phyloP scores from a whole-genome alignment of 2,888 invertebrate species.

The Busseola fusca region DNA sequence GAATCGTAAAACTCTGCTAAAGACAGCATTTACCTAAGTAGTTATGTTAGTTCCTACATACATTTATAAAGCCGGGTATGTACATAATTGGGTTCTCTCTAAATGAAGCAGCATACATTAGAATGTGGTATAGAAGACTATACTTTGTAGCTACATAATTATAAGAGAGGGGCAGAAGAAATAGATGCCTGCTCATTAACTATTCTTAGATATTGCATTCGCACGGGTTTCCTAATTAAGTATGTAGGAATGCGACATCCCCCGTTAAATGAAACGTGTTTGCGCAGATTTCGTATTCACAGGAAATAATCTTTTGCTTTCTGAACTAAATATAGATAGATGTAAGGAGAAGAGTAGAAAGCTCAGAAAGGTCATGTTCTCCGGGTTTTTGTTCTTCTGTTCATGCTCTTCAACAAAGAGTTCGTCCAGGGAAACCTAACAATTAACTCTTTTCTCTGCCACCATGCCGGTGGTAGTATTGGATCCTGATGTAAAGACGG shows the following conservation, averaged over 20 bases:
- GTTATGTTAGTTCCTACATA: not conserved
- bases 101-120: not conserved
- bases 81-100: not conserved
- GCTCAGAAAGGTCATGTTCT: not conserved
- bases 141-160: slow-evolving; percentile 10
- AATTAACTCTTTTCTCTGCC: not conserved
- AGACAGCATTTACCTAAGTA: not conserved
- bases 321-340: slow-evolving; percentile 1
- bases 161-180: not conserved
- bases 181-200: not conserved
- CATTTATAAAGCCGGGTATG: too few species aligned
- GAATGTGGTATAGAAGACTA: not conserved
- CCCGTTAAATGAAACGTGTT: slow-evolving; percentile 14
- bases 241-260: slow-evolving; percentile 8
- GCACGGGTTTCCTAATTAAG: slow-evolving; percentile 12
- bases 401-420: not conserved
- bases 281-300: slow-evolving; percentile 10
- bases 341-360: not conserved
- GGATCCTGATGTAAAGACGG: not conserved
- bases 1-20: slow-evolving; percentile 1
- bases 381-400: not conserved
- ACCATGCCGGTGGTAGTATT: not conserved
- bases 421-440: not conserved
- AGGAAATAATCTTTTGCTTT: slow-evolving; percentile 1
- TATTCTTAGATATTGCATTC: slow-evolving; percentile 31